Base-by-base conservation (phyloP, 1,140 invertebrate genomes). In the Rhynchophorus ferrugineus region DNA sequence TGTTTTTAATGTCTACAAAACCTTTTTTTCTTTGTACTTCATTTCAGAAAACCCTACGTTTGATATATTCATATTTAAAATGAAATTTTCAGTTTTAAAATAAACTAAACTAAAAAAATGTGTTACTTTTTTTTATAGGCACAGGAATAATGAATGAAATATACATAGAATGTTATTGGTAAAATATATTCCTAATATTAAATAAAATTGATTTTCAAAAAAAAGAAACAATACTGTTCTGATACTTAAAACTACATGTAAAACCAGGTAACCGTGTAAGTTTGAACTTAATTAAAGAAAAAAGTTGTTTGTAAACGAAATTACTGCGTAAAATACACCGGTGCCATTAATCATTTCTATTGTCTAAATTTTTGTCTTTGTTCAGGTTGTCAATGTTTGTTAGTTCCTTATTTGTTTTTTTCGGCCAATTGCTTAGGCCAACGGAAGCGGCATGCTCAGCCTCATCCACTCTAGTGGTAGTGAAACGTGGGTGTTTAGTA, bases 381-480 rank as follows among this genome's bases (percentile, higher is more conserved):
- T 16, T 41, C 6, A 3, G 5, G 18, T 41, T 19, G 3, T 41
- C 17, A 6, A n/a, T 17, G n/a, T 41, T 41, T n/a, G 19, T 16
- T 24, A 24, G 6, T 17, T 44, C 21, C n/a, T 7, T 44, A 13
- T 19, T 24, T 11, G 19, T 19, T 24, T 14, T 22, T 3, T 24
- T 44, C 16, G 41, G 41, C 41, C 41, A 44, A 19, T 34, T 41
- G 18, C 9, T 19, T n/a, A 57, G 38, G 20, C 61, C 61, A 9
- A 65, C 43, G 7, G 61, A 61, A 11, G 61, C 62, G 1, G 71
- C 71, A 42, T 69, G 68, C 46, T 73, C 71, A 7, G 72, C 58
- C 62, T 75, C 70, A 20, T 72, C 68, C 3, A 66, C 70, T 17
- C 69, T 63, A 49, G 70, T 69, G 2, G 68, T 72, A 1, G 72